Evolutionary conservation across 2,113 vertebrate genomes (phyloP).

Genomic region (Desmodus rotundus): DNA sequence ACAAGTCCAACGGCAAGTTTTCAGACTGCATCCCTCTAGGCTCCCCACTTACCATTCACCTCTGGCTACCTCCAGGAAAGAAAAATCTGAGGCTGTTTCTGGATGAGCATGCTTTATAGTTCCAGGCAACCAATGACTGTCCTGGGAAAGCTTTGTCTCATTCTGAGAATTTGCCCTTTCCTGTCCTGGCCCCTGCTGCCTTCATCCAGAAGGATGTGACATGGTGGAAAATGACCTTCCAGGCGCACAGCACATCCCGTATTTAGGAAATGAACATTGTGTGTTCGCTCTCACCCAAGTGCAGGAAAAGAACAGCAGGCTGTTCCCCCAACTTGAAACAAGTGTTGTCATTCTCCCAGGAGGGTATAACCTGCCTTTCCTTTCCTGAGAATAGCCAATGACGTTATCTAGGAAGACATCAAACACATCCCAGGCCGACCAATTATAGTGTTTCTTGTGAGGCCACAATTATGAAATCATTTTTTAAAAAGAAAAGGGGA

Average conservation of each 20-base stretch:
- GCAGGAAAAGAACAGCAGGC: slow-evolving; percentile 71
- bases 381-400: slow-evolving; percentile 81
- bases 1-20: not conserved
- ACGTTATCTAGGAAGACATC: slow-evolving; percentile 66
- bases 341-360: slow-evolving; percentile 74
- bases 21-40: not conserved
- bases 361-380: slow-evolving; percentile 77
- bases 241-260: slow-evolving; percentile 73
- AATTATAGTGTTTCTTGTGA: slow-evolving; percentile 50
- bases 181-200: slow-evolving; percentile 75
- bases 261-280: slow-evolving; percentile 84
- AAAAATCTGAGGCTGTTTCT: slow-evolving; percentile 78
- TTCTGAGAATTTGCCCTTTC: slow-evolving; percentile 81
- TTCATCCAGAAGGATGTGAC: slow-evolving; percentile 83
- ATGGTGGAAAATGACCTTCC: slow-evolving; percentile 80
- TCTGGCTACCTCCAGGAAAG: slow-evolving; percentile 56
- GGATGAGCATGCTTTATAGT: slow-evolving; percentile 81
- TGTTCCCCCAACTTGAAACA: slow-evolving; percentile 77
- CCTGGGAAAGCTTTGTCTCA: slow-evolving; percentile 80
- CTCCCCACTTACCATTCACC: slow-evolving; percentile 79
- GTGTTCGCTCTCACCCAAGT: slow-evolving; percentile 78
- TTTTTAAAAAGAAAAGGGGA: slow-evolving; percentile 29
- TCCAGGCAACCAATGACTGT: slow-evolving; percentile 73
- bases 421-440: slow-evolving; percentile 17
- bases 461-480: not conserved